Evolutionary conservation across 2,113 vertebrate species (phyloP).

Genomic region (Alligator sinensis): DNA sequence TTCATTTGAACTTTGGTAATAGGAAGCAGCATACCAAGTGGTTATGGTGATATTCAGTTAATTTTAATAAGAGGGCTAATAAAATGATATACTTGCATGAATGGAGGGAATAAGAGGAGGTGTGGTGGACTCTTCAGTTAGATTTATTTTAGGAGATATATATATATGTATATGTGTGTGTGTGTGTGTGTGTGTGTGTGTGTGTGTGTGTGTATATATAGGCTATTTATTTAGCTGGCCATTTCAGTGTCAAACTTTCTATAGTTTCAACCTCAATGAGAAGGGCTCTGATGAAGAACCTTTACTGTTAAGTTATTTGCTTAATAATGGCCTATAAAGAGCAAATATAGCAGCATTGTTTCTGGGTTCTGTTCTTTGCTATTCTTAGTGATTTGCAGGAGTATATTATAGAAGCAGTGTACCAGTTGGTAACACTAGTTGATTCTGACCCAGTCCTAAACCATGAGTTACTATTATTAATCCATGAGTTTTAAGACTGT

Average conservation of each 20-base stretch:
- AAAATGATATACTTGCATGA: not conserved
- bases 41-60: not conserved
- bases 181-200: too few species aligned
- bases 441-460: not conserved
- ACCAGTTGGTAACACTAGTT: not conserved
- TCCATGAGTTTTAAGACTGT: not conserved
- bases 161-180: not conserved
- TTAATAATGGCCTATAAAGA: not conserved
- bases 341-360: not conserved
- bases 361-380: not conserved
- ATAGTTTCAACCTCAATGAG: not conserved
- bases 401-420: not conserved
- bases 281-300: not conserved
- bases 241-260: not conserved
- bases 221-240: not conserved
- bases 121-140: not conserved
- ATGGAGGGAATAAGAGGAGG: not conserved
- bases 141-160: not conserved
- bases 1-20: not conserved
- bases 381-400: fast-evolving
- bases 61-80: not conserved
- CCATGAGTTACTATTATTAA: not conserved
- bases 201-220: too few species aligned
- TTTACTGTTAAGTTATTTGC: not conserved
- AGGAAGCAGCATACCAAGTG: not conserved